phyloP scores from a whole-genome alignment of 2,797 vertebrate species.

The Rhinoraja longicauda region DNA sequence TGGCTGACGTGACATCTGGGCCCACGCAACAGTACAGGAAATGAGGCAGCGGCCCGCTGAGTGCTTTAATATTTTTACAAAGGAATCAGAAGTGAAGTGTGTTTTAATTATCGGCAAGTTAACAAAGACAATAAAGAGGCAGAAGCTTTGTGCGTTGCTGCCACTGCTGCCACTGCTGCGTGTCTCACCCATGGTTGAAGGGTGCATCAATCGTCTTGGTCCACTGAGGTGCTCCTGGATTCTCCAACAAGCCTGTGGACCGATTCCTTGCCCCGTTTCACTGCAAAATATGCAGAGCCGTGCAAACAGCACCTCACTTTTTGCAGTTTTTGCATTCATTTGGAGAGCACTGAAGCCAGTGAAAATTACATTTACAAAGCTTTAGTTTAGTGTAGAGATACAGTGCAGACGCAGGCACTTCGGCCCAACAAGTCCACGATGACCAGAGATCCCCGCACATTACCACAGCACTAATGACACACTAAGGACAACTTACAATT shows the following conservation, averaged over 20 bases:
- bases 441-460: too few species aligned
- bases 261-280: neutral
- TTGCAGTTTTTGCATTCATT: neutral
- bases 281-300: neutral
- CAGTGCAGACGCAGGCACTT: too few species aligned
- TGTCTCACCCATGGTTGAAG: constrained; percentile 14
- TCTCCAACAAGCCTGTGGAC: neutral
- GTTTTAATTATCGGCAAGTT: constrained; percentile 32
- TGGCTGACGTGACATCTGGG: neutral
- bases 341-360: neutral
- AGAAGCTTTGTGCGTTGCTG: neutral
- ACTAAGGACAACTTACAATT: too few species aligned
- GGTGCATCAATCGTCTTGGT: neutral
- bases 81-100: constrained; percentile 1
- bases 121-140: constrained; percentile 25
- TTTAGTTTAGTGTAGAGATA: too few species aligned
- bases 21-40: neutral
- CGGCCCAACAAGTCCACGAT: too few species aligned
- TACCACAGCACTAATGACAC: too few species aligned
- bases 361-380: neutral
- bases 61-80: constrained; percentile 5
- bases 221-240: neutral
- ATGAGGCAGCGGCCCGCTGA: neutral
- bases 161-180: neutral
- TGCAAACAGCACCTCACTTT: neutral